These are phyloP conservation scores for Apocrypta bakeri DNA, from an alignment of 1,140 invertebrate genomes.

Conservation along the genomic window DNA sequence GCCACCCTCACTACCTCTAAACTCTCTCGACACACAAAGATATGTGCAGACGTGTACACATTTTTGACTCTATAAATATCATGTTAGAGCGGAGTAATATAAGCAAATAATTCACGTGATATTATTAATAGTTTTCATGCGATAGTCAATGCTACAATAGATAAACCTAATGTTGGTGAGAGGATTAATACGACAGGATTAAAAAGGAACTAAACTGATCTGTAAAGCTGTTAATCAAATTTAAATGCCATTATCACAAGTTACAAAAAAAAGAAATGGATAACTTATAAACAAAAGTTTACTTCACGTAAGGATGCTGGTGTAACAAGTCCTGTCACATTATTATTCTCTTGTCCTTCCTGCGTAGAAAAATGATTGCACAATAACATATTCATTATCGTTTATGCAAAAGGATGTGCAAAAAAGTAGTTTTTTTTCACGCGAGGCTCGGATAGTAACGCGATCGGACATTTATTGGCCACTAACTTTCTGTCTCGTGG, in stretches of 20 bases:
- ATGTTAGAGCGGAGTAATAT: neutral
- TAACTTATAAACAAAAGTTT: too few species aligned
- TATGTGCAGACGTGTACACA: neutral
- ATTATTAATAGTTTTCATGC: too few species aligned
- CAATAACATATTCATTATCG: slow-evolving; percentile 63
- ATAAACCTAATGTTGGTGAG: neutral
- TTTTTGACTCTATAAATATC: neutral
- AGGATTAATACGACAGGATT: neutral
- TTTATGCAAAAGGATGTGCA: slow-evolving; percentile 52
- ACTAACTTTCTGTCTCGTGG: slow-evolving; percentile 62
- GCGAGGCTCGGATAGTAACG: slow-evolving; percentile 55
- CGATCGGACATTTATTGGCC: slow-evolving; percentile 64
- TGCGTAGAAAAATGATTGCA: neutral
- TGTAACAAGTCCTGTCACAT: too few species aligned
- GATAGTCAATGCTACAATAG: neutral
- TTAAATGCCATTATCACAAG: neutral
- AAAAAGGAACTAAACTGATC: neutral
- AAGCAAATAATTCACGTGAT: neutral
- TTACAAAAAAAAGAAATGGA: neutral
- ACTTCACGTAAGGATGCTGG: too few species aligned
- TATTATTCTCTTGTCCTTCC: neutral
- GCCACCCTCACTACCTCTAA: neutral
- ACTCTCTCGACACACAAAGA: neutral
- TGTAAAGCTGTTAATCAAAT: slow-evolving; percentile 6
- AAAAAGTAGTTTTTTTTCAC: neutral